Conservation (phyloP, 1,140 invertebrate genomes). For the Hydropsyche tenuis region DNA sequence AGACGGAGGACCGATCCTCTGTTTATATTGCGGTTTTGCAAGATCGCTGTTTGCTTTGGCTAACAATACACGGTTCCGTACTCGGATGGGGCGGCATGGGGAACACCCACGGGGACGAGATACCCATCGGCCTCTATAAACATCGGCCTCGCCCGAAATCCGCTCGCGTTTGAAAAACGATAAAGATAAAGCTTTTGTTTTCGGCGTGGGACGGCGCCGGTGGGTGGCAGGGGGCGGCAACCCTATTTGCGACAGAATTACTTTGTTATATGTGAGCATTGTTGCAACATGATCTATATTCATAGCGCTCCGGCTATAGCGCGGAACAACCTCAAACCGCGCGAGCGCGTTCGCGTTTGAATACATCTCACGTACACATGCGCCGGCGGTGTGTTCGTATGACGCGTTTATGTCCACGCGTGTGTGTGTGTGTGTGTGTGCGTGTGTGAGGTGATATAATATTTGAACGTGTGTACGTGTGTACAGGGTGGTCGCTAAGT, state of each 20-base stretch:
- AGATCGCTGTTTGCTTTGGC: constrained; percentile 29
- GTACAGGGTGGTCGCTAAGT: too few relatives aligned
- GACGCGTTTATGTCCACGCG: too few relatives aligned
- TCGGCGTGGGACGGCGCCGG: background rate
- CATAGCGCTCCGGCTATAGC: constrained; percentile 5
- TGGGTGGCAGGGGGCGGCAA: background rate
- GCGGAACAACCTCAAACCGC: constrained; percentile 24
- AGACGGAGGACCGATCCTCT: background rate
- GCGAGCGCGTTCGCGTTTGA: too few relatives aligned
- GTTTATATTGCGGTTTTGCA: constrained; percentile 36
- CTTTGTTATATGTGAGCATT: constrained; percentile 27
- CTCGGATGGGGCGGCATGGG: background rate
- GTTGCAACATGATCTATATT: constrained; percentile 29
- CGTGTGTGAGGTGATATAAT: too few relatives aligned
- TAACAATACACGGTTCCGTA: constrained; percentile 24
- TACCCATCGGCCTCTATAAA: constrained; percentile 33
- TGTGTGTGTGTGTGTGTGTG: too few relatives aligned
- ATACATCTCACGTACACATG: too few relatives aligned
- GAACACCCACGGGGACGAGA: constrained; percentile 17
- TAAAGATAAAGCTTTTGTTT: constrained; percentile 33
- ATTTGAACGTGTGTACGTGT: too few relatives aligned
- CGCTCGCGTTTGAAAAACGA: constrained; percentile 26
- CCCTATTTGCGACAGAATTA: constrained; percentile 25
- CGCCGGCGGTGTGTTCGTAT: too few relatives aligned
- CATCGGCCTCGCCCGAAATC: constrained; percentile 26